Conservation (phyloP, 2,888 invertebrate species). For the Xanthia icteritia region DNA sequence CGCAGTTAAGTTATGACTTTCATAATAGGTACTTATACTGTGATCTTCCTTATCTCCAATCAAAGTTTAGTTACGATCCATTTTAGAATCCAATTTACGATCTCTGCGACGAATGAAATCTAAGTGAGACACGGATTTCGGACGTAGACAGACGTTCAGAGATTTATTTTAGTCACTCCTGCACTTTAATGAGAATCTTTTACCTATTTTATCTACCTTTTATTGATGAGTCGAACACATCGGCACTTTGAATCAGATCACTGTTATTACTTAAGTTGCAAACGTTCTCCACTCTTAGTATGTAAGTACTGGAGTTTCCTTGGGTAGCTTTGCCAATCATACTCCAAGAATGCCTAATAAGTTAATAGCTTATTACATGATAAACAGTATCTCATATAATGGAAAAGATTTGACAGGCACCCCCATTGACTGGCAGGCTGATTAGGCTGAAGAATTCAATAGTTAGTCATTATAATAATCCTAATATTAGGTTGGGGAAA, state of each 20-base stretch:
- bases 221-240: conserved; percentile 8
- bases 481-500: too few species aligned
- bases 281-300: neutral
- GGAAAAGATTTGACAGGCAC: neutral
- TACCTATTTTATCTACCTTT: conserved; percentile 14
- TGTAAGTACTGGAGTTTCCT: neutral
- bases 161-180: conserved; percentile 45
- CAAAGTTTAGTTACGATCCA: conserved; percentile 48
- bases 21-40: neutral
- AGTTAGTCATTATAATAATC: too few species aligned
- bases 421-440: too few species aligned
- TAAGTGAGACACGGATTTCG: conserved; percentile 17
- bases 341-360: too few species aligned
- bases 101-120: conserved; percentile 25
- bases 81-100: conserved; percentile 55
- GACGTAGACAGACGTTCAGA: conserved; percentile 31
- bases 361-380: too few species aligned
- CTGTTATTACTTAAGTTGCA: neutral
- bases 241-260: conserved; percentile 1
- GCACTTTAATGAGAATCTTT: conserved; percentile 20
- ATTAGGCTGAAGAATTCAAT: too few species aligned
- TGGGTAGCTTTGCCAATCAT: neutral
- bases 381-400: neutral
- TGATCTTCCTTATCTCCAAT: conserved; percentile 20
- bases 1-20: conserved; percentile 16